Evolutionary conservation across 37 sponge, comb jelly and placozoan genomes (phyloP), one percentile per base, ranked within the genome.

Genomic region (Eunapius fragilis): DNA sequence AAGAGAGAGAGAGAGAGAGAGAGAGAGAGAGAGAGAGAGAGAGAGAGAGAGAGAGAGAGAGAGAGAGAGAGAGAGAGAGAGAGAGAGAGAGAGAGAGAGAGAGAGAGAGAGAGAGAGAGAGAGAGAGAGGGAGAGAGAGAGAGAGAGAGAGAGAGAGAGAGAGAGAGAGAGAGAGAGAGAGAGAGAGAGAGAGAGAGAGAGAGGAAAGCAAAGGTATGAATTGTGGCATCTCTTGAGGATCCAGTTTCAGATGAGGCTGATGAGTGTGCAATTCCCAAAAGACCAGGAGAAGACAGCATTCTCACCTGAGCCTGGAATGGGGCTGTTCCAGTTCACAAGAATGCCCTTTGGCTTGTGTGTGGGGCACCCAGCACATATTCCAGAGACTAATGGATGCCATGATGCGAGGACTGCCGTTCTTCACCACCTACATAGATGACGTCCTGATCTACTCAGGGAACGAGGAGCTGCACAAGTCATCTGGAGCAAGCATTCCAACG

Each of bases 241-340:
- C 58, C 78, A 25, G 37, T 69, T 31, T 69, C 67, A 41, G 84
- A 86, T 67, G 68, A 67, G 33, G 71, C 77, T 76, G 85, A 81
- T 30, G 85, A 91, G 9, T 87, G 92, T 76, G 75, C 75, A 5
- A 83, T 91, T 28, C 71, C 80, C 24, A 69, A 80, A 25, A 41
- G 89, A 92, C 68, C 69, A 31, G n/a, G 84, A 69, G 67, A 88
- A 85, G 50, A 89, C 93, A 38, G 90, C 88, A 67, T 89, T 93
- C 50, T 80, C 41, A 70, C 77, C 87, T 41, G 87, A 84, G 4
- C 93, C 90, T n/a, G 93, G 90, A 5, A 83, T 89, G 84, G 90
- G 93, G 1, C 47, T 92, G 78, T 92, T 68, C 69, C 81, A 92
- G 67, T 92, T 92, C 70, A 58, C 33, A 17, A 69, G 68, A 0